These are phyloP conservation scores for Myathropa florea DNA, from an alignment of 2,888 invertebrate genomes.

Conservation along the genomic window DNA sequence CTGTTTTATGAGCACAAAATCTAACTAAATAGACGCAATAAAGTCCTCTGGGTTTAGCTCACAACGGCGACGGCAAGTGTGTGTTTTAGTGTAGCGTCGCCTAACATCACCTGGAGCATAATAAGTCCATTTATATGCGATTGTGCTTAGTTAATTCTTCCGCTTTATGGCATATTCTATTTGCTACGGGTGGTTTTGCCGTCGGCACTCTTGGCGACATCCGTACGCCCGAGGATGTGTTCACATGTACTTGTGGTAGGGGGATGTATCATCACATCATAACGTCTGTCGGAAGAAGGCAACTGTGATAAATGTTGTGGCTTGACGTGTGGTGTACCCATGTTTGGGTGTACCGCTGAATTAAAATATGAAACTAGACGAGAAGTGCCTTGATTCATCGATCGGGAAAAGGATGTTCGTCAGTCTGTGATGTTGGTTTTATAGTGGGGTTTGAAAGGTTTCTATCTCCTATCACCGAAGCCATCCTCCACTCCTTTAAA, in stretches of 20 bases:
- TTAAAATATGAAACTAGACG: constrained; percentile 5
- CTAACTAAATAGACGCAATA: neutral
- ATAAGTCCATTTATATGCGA: constrained; percentile 29
- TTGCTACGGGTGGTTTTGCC: neutral
- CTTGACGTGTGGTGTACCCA: neutral
- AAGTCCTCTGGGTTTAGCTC: neutral
- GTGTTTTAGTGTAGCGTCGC: neutral
- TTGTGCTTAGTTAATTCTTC: constrained; percentile 19
- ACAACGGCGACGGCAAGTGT: neutral
- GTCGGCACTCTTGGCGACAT: neutral
- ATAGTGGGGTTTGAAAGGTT: too few species aligned
- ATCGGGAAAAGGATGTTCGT: neutral
- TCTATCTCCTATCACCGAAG: too few species aligned
- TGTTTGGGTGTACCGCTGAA: neutral
- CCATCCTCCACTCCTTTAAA: too few species aligned
- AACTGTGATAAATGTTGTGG: neutral
- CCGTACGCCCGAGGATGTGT: neutral
- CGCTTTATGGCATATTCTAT: constrained; percentile 10
- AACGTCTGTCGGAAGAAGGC: neutral
- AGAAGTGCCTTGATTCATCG: neutral
- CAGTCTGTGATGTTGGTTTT: too few species aligned
- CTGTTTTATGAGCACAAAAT: neutral
- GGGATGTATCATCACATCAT: too few species aligned
- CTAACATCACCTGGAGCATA: constrained; percentile 22
- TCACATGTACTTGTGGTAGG: neutral